Base-by-base conservation (phyloP, 2,113 vertebrate species). In the Crocuta crocuta region DNA sequence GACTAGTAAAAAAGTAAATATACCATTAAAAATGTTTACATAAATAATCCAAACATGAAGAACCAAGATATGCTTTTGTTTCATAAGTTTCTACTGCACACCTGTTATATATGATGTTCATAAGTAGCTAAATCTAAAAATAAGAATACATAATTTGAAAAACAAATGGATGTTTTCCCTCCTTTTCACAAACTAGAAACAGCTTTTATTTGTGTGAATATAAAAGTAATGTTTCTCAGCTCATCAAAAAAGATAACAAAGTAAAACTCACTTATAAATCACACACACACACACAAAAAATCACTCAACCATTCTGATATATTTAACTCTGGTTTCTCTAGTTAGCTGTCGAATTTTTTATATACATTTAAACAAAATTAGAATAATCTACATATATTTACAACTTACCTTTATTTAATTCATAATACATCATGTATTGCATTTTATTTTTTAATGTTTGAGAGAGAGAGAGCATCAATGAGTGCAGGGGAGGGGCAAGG, bases 251-350 rank as follows among this genome's bases (percentile, higher is more conserved):
- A 82, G 39, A 61, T 45, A 65, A 91, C 24, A 89, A 74, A 89
- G 58, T 91, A 89, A 89, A 96, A 73, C 80, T 85, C 48, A 92
- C 33, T 81, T 96, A 81, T 82, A 89, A 90, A 86, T 93, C 28
- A 15, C 16, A 84, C 8, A 21, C 58, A 61, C 58, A 89, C 1
- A 91, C 39, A 39, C 39, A 78, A 9, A 45, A 82, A 91, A 70
- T 89, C 26, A 76, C n/a, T 79, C 78, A 82, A 65, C 9, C 31
- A 19, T 33, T 83, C 81, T 91, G 58, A 39, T 88, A 78, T 78
- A 83, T 91, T 87, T 94, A 86, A 91, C 35, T 70, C 81, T 48
- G 85, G 63, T 65, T 80, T 81, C 21, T 89, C 63, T 71, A 88
- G 31, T 28, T 74, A 39, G 9, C 74, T 87, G 1, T 81, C 3